Evolutionary conservation across 2,888 invertebrate genomes (phyloP), one percentile per base, ranked within the genome.

Genomic region (Leptopilina drosophilae): DNA sequence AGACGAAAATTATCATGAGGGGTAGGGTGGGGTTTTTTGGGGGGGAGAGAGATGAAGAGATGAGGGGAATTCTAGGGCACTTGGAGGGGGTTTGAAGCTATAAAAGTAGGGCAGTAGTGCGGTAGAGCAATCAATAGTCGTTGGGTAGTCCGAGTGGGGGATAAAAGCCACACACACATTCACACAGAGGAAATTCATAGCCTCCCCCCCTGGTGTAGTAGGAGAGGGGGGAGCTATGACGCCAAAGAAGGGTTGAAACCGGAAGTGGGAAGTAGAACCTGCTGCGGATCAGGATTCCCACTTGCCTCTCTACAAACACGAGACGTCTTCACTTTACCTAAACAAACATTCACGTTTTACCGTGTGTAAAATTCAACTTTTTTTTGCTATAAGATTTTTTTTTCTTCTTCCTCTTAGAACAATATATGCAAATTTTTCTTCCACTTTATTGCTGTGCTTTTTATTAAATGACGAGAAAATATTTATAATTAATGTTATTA

Each of bases 81-180:
- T 77, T 84, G 82, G 84, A 83, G 80, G 84, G 84, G 84, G 82
- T 78, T 79, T 78, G 82, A 84, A 85, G 85, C 86, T 87, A 88
- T 88, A 89, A 90, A 91, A 91, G 88, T 91, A 91, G 91, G 90
- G 88, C 91, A 90, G 89, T 90, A 90, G 90, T 90, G 89, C 89
- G 89, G 89, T 88, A 87, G 89, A 88, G 87, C 88, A 90, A 90
- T 89, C 90, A 88, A 90, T 90, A 91, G 90, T 90, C 89, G 88
- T 87, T 88, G 87, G 85, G 49, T 33, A 86, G 9, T 85, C 84
- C 85, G 86, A 88, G 88, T 86, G 88, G 88, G 84, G 85, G 84
- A 85, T 81, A 82, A 86, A 86, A 86, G 85, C 81, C 67, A 79
- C 82, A 84, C 85, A 42, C 42, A 42, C 20, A n/a, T n/a, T n/a